phyloP scores from a whole-genome alignment of 2,113 vertebrate species.

The Epinephelus lanceolatus region DNA sequence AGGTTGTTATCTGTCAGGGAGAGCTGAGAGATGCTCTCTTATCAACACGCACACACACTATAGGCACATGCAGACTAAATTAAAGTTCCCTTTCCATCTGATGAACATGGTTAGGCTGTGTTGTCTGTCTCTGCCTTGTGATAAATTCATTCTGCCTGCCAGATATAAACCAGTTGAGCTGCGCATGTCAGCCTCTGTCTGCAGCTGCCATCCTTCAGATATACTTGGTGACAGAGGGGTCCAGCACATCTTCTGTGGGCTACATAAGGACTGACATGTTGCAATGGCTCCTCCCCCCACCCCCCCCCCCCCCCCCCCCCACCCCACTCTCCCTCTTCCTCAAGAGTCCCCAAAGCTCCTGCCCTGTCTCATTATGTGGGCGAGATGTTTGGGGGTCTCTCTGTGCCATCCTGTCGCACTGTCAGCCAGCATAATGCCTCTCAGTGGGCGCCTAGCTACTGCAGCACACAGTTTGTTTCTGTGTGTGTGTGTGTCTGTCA shows the following conservation, averaged over 20 bases:
- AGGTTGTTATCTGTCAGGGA: constrained; percentile 62
- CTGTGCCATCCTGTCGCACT: constrained; percentile 72
- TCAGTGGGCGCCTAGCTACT: constrained; percentile 67
- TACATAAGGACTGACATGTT: constrained; percentile 66
- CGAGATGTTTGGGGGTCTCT: constrained; percentile 80
- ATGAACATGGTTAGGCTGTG: constrained; percentile 55
- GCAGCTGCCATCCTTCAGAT: constrained; percentile 72
- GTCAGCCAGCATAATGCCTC: constrained; percentile 80
- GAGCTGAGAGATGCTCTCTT: constrained; percentile 47
- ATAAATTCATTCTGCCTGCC: constrained; percentile 70
- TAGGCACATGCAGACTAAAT: constrained; percentile 68
- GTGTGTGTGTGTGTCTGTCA: constrained; percentile 45
- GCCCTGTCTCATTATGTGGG: constrained; percentile 83
- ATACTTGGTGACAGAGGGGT: constrained; percentile 71
- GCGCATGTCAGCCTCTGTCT: constrained; percentile 57
- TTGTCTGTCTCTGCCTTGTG: constrained; percentile 62
- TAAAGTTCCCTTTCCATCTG: constrained; percentile 71
- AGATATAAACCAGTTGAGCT: constrained; percentile 65
- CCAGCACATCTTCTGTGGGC: constrained; percentile 60
- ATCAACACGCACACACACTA: constrained; percentile 33
- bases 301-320: neutral
- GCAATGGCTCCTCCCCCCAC: constrained; percentile 57
- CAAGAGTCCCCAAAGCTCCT: constrained; percentile 61
- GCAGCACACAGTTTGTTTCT: constrained; percentile 60
- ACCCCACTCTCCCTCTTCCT: constrained; percentile 11